These are phyloP conservation scores for Dendrocincla tyrannina DNA, from an alignment of 2,797 vertebrate genomes.

Conservation along the genomic window DNA sequence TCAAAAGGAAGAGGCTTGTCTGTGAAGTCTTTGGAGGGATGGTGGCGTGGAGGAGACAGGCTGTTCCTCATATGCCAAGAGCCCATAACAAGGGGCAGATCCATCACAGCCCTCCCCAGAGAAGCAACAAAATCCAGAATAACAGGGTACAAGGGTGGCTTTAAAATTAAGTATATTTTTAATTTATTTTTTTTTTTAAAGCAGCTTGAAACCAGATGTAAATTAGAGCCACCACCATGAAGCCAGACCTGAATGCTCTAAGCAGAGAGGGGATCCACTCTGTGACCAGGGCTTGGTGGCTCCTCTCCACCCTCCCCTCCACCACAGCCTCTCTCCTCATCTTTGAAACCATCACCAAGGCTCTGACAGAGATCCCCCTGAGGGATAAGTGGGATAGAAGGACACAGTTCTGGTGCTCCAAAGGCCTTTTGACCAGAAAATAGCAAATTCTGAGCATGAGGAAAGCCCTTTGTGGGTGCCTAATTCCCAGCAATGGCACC, in stretches of 20 bases:
- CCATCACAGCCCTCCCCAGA: background rate
- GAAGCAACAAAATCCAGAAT: background rate
- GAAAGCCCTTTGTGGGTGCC: background rate
- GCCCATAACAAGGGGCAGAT: background rate
- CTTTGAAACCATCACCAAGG: background rate
- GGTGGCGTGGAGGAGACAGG: background rate
- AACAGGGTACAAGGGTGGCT: background rate
- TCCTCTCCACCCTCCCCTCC: background rate
- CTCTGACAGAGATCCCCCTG: background rate
- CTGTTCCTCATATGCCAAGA: background rate
- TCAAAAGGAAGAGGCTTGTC: constrained; percentile 1
- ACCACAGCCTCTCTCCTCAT: background rate
- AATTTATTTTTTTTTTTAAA: background rate
- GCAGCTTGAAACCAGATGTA: background rate
- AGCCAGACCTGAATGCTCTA: background rate
- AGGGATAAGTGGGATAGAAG: background rate
- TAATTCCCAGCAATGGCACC: background rate
- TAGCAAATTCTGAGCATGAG: background rate
- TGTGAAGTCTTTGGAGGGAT: background rate
- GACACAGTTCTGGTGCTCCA: background rate
- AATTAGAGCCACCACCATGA: background rate
- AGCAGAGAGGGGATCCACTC: background rate
- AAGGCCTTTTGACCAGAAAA: background rate
- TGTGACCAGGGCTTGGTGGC: background rate
- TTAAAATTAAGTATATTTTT: background rate